Conservation (phyloP, 2,888 invertebrate species). For the Saturnia pavonia region DNA sequence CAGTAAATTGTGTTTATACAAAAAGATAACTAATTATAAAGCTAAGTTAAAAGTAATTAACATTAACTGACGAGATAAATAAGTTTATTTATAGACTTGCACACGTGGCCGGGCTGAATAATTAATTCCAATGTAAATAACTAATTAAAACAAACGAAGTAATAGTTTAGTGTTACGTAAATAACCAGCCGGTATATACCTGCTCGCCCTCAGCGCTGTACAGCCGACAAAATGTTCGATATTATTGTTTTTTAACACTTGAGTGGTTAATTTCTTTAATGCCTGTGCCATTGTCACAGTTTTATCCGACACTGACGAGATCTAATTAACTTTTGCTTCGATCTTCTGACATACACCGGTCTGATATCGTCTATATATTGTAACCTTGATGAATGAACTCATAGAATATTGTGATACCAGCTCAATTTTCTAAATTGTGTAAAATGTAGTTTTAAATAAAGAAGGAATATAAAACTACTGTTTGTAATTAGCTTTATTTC, state of each 20-base stretch:
- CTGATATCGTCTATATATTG: constrained; percentile 12
- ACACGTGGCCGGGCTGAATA: constrained; percentile 12
- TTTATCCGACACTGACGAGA: constrained; percentile 34
- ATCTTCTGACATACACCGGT: constrained; percentile 11
- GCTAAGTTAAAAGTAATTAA: background rate
- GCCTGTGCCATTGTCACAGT: constrained; percentile 59
- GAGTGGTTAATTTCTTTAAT: constrained; percentile 58
- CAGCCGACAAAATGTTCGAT: constrained; percentile 50
- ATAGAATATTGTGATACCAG: constrained; percentile 15
- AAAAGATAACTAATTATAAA: background rate
- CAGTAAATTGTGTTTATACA: background rate
- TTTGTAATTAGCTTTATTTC: no score
- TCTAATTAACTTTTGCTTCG: constrained; percentile 19
- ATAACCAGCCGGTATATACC: constrained; percentile 61
- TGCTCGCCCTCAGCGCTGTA: constrained; percentile 54
- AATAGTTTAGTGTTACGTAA: constrained; percentile 55
- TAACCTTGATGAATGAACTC: constrained; percentile 9
- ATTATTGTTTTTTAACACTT: constrained; percentile 63
- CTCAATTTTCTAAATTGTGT: background rate
- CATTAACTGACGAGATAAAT: background rate
- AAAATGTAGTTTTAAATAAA: background rate
- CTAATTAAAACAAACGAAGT: constrained; percentile 14
- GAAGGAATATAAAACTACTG: background rate
- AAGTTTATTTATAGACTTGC: background rate
- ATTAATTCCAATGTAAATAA: constrained; percentile 21